Conservation (phyloP, 2,113 vertebrate genomes). For the Nannobrachium achirus region DNA sequence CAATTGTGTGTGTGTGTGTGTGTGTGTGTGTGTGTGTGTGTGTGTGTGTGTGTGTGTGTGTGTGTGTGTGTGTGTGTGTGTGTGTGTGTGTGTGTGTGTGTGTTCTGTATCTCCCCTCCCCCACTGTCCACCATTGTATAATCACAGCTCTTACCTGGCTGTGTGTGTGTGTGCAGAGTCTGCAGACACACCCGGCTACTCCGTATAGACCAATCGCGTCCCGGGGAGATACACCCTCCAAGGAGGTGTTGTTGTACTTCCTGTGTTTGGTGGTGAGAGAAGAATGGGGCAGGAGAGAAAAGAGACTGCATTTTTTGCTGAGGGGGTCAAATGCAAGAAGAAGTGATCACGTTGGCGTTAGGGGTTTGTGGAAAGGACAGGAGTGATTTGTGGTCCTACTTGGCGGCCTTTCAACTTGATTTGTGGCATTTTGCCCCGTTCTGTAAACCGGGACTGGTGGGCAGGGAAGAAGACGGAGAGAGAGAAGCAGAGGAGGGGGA, state of each 20-base stretch:
- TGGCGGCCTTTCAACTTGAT: constrained; percentile 22
- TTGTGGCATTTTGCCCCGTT: constrained; percentile 38
- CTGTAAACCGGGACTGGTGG: constrained; percentile 28
- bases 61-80: constrained; percentile 5
- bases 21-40: neutral
- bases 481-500: constrained; percentile 56
- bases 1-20: neutral
- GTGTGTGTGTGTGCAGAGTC: constrained; percentile 43
- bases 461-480: constrained; percentile 43
- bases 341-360: neutral
- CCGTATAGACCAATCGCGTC: constrained; percentile 70
- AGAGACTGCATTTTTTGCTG: constrained; percentile 29
- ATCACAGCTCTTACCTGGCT: constrained; percentile 73
- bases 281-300: constrained; percentile 50
- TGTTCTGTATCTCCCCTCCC: constrained; percentile 41
- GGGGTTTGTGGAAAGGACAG: constrained; percentile 12
- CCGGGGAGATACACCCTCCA: constrained; percentile 34
- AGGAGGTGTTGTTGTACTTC: constrained; percentile 71
- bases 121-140: constrained; percentile 26
- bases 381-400: constrained; percentile 27
- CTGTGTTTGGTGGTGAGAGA: constrained; percentile 66
- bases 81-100: neutral
- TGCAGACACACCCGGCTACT: constrained; percentile 74
- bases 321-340: constrained; percentile 27
- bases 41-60: constrained; percentile 5